Base-by-base conservation (phyloP, 2,888 invertebrate genomes). In the Monochamus alternatus region DNA sequence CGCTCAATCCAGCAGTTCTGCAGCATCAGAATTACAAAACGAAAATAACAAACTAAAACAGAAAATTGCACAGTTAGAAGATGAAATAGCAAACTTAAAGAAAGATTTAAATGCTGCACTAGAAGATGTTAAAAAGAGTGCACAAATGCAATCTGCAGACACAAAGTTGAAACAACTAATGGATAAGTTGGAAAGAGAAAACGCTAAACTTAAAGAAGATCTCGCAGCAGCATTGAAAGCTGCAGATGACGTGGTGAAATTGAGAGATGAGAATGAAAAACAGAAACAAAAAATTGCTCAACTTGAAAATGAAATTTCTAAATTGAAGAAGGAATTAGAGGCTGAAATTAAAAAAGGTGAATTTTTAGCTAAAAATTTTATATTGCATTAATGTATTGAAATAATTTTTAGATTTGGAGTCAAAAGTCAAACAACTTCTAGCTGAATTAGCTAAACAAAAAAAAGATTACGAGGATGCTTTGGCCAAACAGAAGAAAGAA, bases 31-130 rank as follows among this genome's bases (percentile, higher is more conserved):
- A 31, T 30, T 64, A 44, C 64, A 30, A 30, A 47, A 64, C n/a
- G 80, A 81, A 62, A 79, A 75, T 7, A 78, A 77, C 30, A 82
- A 80, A 64, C 63, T 79, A 9, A 82, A 84, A 74, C 80, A 82
- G 44, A 81, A 80, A 72, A 71, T 78, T 12, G 68, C 70, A 9
- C 68, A 78, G 43, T 59, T 81, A 7, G 83, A 82, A 76, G 66
- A 74, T 31, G 82, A 84, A 63, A 77, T 79, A 38, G 74, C 59
- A 10, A 76, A 70, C 12, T 62, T 82, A 4, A 77, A 78, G 38
- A 80, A 75, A 65, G 76, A 80, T 31, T 55, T 81, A 10, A 75
- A 80, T 62, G 51, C 72, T 38, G 65, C 75, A 9, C 31, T 71
- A 9, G 80, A 79, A 44, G 80, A 76, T 7, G 73, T 75, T 9